phyloP scores from a whole-genome alignment of 2,113 vertebrate species.

The Gnathonemus echidnorhynchus region DNA sequence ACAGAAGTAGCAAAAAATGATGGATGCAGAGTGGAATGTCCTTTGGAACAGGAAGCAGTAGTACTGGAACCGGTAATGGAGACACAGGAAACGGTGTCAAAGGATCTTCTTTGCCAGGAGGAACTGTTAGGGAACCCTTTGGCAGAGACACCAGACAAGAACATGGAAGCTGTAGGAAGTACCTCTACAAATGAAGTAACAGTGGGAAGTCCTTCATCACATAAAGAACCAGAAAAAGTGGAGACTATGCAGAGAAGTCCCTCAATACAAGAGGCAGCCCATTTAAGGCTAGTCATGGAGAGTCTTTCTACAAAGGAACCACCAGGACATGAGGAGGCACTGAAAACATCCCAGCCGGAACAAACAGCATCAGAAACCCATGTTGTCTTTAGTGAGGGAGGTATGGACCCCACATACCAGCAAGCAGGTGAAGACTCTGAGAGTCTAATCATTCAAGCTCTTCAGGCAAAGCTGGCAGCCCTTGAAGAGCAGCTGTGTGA shows the following conservation, averaged over 20 bases:
- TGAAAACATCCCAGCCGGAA: not conserved
- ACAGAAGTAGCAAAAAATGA: not conserved
- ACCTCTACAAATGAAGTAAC: not conserved
- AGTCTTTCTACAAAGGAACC: not conserved
- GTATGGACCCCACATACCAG: not conserved
- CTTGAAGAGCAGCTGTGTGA: slow-evolving; percentile 69
- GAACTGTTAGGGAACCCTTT: slow-evolving; percentile 28
- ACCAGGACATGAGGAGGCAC: not conserved
- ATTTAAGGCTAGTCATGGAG: not conserved
- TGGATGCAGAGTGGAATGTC: not conserved
- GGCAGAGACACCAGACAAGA: slow-evolving; percentile 35
- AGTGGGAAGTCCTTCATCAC: not conserved
- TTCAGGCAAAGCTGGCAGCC: slow-evolving; percentile 66
- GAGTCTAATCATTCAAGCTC: slow-evolving; percentile 32
- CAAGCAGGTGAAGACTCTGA: slow-evolving; percentile 27
- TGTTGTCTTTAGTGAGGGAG: not conserved
- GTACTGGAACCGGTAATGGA: slow-evolving; percentile 28
- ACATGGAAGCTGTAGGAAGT: slow-evolving; percentile 20
- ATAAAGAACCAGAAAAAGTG: not conserved
- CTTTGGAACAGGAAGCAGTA: slow-evolving; percentile 16
- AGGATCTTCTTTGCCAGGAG: slow-evolving; percentile 22
- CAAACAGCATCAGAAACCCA: not conserved
- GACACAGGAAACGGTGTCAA: slow-evolving; percentile 18
- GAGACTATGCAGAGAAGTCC: not conserved
- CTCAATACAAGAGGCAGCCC: not conserved